Conservation (phyloP, 1,140 invertebrate species). For the Trichogramma pretiosum region DNA sequence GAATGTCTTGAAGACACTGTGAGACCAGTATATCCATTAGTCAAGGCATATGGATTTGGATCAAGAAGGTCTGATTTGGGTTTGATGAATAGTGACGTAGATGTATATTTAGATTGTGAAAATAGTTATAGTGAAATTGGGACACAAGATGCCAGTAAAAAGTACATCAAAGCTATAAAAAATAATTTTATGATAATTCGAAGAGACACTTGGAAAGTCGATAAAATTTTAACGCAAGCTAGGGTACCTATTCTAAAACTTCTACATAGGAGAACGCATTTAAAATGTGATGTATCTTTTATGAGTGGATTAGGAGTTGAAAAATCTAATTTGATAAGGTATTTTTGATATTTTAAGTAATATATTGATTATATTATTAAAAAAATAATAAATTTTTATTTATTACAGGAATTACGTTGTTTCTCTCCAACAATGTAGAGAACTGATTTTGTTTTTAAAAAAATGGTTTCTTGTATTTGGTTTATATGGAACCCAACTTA, state of each 20-base stretch:
- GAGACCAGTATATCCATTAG: conserved; percentile 12
- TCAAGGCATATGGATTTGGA: conserved; percentile 40
- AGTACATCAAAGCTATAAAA: neutral
- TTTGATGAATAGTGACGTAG: conserved; percentile 40
- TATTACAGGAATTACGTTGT: conserved; percentile 35
- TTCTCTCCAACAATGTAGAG: conserved; percentile 31
- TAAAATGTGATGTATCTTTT: conserved; percentile 52
- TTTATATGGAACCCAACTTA: conserved; percentile 19
- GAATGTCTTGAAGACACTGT: conserved; percentile 18
- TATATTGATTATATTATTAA: neutral
- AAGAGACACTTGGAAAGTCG: conserved; percentile 16
- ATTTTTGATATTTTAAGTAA: neutral
- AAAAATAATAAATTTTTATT: conserved; percentile 7
- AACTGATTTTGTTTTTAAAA: conserved; percentile 42
- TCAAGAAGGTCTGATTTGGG: conserved; percentile 41
- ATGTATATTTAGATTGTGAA: conserved; percentile 45
- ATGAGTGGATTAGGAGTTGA: conserved; percentile 47
- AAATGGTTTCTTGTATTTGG: conserved; percentile 39
- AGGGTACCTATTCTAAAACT: conserved; percentile 51
- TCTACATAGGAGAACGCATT: conserved; percentile 33
- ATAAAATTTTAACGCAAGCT: conserved; percentile 15
- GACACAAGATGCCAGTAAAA: neutral
- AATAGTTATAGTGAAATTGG: conserved; percentile 13
- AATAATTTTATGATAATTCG: conserved; percentile 5
- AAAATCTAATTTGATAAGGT: conserved; percentile 31